These are phyloP conservation scores for Apostichopus californicus DNA, from an alignment of 35 echinoderm and acorn worm species.

Conservation along the genomic window DNA sequence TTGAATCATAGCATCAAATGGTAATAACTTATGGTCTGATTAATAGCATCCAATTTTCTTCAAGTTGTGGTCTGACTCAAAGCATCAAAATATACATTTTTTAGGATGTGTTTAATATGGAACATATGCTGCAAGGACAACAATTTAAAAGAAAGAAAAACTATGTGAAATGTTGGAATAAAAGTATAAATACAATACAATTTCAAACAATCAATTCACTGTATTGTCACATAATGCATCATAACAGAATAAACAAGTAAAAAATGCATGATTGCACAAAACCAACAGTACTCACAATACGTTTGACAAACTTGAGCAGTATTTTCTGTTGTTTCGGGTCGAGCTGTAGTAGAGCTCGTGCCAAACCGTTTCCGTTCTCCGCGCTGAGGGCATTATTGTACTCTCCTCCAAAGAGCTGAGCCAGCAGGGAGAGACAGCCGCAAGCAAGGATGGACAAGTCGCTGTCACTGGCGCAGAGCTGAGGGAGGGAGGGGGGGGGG, in stretches of 20 bases:
- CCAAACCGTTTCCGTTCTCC: slow-evolving; percentile 68
- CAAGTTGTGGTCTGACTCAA: no score
- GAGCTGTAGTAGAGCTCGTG: slow-evolving; percentile 54
- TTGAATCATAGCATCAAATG: no score
- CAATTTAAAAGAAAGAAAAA: neutral
- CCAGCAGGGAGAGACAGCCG: slow-evolving; percentile 85
- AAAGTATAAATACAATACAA: no score
- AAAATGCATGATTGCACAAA: neutral
- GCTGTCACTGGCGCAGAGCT: slow-evolving; percentile 72
- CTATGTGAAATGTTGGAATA: no score
- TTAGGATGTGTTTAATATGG: no score
- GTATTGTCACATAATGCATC: no score
- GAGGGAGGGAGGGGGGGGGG: neutral
- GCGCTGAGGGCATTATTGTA: slow-evolving; percentile 64
- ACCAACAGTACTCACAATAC: slow-evolving; percentile 71
- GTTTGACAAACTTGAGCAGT: slow-evolving; percentile 85
- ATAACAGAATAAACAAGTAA: no score
- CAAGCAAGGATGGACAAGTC: slow-evolving; percentile 69
- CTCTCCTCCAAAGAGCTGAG: slow-evolving; percentile 95
- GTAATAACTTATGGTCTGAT: no score
- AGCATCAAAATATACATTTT: no score
- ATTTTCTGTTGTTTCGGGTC: slow-evolving; percentile 93
- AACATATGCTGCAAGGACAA: neutral
- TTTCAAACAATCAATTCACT: no score
- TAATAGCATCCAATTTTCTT: no score